Evolutionary conservation across 53 echinoderm and acorn worm species (phyloP), one percentile per base, ranked within the genome.

Genomic region (Holothuria scabra): DNA sequence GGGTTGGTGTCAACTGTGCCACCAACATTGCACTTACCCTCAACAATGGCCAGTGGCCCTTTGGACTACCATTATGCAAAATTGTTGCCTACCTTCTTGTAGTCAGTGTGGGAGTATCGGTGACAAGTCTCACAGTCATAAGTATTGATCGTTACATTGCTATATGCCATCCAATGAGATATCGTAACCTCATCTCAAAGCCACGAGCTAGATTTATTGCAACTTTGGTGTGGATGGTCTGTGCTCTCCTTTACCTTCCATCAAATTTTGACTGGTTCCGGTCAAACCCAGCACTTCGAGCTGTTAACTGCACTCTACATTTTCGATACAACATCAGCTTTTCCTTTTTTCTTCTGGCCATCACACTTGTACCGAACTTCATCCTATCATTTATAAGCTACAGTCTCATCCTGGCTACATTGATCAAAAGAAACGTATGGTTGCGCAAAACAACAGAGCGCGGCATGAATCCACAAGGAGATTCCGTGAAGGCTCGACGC

Each of bases 81-180:
- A 32, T 93, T 83, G 41, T 84, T 5, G 83, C 62, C 9, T 83
- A 88, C 74, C 71, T 90, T 3, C 86, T 90, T 6, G 83, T 90
- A 11, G 83, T 93, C 13, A 87, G 67, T 28, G 69, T 93, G 30
- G 46, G 74, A 21, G 90, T 93, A 21, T 90, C 90, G 8, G 83
- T 93, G 32, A 87, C 80, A 24, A 93, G 85, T 14, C 84, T 93
- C 0, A 90, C 90, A 0, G 66, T 87, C 25, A 94, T 94, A 62
- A 90, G 95, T 37, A 28, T 83, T 16, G 91, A 94, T 64, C 91
- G 91, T 30, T 94, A 89, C 85, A 65, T 78, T n/a, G 95, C 91
- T 66, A 80, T 94, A 46, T 85, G 89, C 37, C 83, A 87, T 35
- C 95, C 95, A 0, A 49, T 91, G 48, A 61, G 74, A 44, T 94